phyloP scores from a whole-genome alignment of 2,797 vertebrate species.

The Anas capensis region DNA sequence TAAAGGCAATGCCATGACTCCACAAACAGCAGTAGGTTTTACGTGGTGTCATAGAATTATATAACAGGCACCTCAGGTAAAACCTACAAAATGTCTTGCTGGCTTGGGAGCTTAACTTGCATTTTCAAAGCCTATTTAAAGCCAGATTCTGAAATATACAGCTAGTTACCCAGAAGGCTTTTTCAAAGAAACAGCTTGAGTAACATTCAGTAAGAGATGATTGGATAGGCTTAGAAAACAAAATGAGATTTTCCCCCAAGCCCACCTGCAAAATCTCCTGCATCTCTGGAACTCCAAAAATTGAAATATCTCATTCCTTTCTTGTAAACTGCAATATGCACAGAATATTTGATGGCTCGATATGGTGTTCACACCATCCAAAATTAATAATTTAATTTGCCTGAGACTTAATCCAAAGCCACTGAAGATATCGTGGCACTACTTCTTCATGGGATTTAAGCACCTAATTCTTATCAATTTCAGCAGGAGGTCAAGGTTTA shows the following conservation, averaged over 20 bases:
- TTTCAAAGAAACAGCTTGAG: neutral
- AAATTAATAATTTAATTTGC: neutral
- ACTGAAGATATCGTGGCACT: neutral
- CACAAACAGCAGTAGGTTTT: slow-evolving; percentile 17
- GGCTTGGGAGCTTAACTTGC: neutral
- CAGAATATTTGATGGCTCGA: neutral
- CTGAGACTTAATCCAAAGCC: neutral
- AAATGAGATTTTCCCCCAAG: neutral
- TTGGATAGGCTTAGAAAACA: rapidly evolving
- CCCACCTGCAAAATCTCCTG: neutral
- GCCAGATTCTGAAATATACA: neutral
- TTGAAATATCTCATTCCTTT: neutral
- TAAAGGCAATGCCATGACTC: neutral
- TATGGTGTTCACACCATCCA: neutral
- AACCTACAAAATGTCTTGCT: neutral
- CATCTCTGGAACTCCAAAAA: neutral
- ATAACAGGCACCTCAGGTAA: neutral
- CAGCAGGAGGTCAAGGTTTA: neutral
- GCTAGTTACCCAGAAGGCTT: neutral
- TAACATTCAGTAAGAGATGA: neutral
- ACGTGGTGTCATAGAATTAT: neutral
- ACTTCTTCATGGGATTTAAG: neutral
- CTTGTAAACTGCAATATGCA: neutral
- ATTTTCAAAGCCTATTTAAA: slow-evolving; percentile 20
- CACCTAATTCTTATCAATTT: slow-evolving; percentile 9